Evolutionary conservation across 2,113 vertebrate genomes (phyloP).

Genomic region (Cacatua alba): DNA sequence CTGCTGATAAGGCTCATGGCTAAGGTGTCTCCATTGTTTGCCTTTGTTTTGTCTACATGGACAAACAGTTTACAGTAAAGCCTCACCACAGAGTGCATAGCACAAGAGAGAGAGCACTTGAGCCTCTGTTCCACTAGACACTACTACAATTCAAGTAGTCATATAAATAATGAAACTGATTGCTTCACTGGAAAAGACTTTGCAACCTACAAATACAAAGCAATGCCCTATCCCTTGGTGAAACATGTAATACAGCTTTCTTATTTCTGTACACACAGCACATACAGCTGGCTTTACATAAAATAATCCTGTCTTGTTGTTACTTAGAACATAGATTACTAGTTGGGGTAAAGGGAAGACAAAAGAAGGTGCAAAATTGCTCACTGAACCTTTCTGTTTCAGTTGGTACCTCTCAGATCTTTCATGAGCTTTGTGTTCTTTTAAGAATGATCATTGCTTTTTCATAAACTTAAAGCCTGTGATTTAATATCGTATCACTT

Average conservation of each 20-base stretch:
- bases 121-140: neutral
- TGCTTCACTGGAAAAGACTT: neutral
- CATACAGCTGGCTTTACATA: neutral
- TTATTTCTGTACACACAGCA: neutral
- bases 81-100: neutral
- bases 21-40: neutral
- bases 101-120: neutral
- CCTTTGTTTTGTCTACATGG: neutral
- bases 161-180: neutral
- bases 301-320: neutral
- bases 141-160: neutral
- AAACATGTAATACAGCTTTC: neutral
- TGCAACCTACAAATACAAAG: neutral
- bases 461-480: neutral
- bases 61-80: neutral
- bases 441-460: neutral
- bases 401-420: neutral
- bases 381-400: neutral
- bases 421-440: neutral
- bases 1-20: neutral
- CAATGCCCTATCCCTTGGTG: neutral
- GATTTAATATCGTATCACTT: neutral
- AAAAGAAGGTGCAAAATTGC: neutral
- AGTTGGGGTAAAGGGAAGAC: neutral
- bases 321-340: neutral